A percentile compares a stretch with the other conserved stretches of the same genome.
These are phyloP conservation scores for Zaprionus lachaisei DNA, from an alignment of 1,140 invertebrate species.

Conservation along the genomic window DNA sequence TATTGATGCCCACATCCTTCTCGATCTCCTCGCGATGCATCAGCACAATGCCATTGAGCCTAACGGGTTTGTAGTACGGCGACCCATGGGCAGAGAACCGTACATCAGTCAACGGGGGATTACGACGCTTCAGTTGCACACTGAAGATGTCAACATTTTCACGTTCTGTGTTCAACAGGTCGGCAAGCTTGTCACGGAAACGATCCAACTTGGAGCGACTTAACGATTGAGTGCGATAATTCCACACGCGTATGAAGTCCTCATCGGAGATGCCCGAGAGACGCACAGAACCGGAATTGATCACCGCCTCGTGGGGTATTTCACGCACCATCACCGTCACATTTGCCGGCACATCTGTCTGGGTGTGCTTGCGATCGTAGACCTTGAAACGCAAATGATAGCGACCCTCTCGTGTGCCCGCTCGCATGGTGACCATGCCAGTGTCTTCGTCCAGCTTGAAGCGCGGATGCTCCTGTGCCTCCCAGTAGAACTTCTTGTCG, in stretches of 20 bases:
- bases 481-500: conserved; percentile 98
- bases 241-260: conserved; percentile 97
- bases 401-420: conserved; percentile 93
- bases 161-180: conserved; percentile 92
- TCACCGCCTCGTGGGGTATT: conserved; percentile 97
- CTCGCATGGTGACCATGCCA: conserved; percentile 97
- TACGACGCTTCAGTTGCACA: conserved; percentile 93
- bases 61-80: conserved; percentile 97
- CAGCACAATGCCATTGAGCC: conserved; percentile 96
- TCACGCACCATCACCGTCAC: conserved; percentile 96
- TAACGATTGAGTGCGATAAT: conserved; percentile 93
- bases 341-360: conserved; percentile 95
- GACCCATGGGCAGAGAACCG: conserved; percentile 97
- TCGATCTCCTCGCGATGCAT: conserved; percentile 98
- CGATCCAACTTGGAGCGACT: conserved; percentile 94
- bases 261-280: conserved; percentile 97
- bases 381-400: conserved; percentile 96
- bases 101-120: conserved; percentile 96
- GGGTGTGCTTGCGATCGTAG: conserved; percentile 96
- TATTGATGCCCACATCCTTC: conserved; percentile 95
- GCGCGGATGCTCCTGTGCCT: conserved; percentile 91
- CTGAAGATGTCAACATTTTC: conserved; percentile 98
- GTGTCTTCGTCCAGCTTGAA: conserved; percentile 95
- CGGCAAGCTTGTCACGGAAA: conserved; percentile 94
- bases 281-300: conserved; percentile 97